These are phyloP conservation scores for Icerya purchasi DNA, from an alignment of 2,888 invertebrate species.

Conservation along the genomic window DNA sequence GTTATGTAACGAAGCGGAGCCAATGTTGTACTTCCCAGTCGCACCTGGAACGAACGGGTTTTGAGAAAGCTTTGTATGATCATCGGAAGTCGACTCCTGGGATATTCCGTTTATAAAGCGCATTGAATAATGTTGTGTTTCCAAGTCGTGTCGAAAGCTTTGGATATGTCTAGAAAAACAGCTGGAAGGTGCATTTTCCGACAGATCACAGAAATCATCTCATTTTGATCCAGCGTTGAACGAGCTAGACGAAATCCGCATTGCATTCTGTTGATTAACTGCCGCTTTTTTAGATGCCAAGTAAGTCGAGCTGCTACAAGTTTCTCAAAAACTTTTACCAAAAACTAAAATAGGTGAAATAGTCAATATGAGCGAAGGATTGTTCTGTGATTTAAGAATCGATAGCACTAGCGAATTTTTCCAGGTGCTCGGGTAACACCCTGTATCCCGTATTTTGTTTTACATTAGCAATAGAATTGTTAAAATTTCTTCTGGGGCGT, in stretches of 20 bases:
- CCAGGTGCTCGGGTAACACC: too few relatives aligned
- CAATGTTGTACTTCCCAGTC: neutral
- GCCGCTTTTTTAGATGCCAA: neutral
- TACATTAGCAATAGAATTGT: neutral
- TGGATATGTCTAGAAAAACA: neutral
- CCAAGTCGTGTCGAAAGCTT: neutral
- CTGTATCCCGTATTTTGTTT: too few relatives aligned
- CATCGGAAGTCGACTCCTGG: neutral
- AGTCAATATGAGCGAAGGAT: neutral
- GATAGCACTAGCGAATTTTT: neutral
- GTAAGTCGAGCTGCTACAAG: neutral
- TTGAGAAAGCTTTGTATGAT: neutral
- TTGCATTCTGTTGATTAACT: neutral
- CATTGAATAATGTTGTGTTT: neutral
- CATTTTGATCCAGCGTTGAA: neutral
- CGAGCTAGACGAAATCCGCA: neutral
- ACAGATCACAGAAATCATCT: neutral
- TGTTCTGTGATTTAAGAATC: neutral
- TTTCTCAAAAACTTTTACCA: neutral
- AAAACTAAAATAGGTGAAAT: neutral
- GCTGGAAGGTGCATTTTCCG: neutral
- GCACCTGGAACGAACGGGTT: neutral
- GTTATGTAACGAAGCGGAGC: neutral
- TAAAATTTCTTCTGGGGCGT: neutral
- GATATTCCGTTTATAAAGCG: neutral